A percentile compares a stretch with the other conserved stretches of the same genome.
These are phyloP conservation scores for Meiosimyza platycephala DNA, from an alignment of 2,888 invertebrate species.

Conservation along the genomic window DNA sequence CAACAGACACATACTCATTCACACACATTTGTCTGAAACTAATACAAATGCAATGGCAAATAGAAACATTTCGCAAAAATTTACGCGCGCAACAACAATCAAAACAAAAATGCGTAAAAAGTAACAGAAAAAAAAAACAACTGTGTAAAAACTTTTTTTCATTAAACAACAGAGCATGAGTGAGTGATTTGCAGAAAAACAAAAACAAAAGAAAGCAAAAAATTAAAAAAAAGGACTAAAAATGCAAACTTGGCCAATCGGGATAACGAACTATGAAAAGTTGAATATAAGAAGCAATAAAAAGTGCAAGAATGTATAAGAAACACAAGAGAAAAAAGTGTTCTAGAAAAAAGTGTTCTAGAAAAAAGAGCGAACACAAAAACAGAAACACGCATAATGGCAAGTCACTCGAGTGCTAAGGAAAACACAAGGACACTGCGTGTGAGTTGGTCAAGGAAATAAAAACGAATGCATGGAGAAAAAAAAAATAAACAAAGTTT, in stretches of 20 bases:
- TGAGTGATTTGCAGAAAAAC: neutral
- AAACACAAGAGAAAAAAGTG: neutral
- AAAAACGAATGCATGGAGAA: too few species aligned
- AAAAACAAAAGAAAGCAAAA: too few species aligned
- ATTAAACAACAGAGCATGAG: neutral
- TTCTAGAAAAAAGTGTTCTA: neutral
- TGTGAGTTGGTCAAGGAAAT: too few species aligned
- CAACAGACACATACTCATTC: constrained; percentile 7
- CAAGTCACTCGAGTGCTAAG: too few species aligned
- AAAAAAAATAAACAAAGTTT: too few species aligned
- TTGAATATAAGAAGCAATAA: neutral
- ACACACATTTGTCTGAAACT: neutral
- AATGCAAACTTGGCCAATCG: too few species aligned
- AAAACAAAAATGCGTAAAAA: neutral
- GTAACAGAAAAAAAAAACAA: too few species aligned
- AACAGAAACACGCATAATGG: constrained; percentile 21
- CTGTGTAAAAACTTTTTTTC: constrained; percentile 9
- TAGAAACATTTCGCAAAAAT: too few species aligned
- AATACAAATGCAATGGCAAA: neutral
- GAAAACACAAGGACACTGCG: too few species aligned
- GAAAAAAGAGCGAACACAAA: constrained; percentile 2
- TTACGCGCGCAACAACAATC: too few species aligned
- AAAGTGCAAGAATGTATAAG: neutral
- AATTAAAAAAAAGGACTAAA: too few species aligned
- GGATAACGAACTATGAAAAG: neutral